These are phyloP conservation scores for Narcine bancroftii DNA, from an alignment of 2,113 vertebrate genomes.

Conservation along the genomic window DNA sequence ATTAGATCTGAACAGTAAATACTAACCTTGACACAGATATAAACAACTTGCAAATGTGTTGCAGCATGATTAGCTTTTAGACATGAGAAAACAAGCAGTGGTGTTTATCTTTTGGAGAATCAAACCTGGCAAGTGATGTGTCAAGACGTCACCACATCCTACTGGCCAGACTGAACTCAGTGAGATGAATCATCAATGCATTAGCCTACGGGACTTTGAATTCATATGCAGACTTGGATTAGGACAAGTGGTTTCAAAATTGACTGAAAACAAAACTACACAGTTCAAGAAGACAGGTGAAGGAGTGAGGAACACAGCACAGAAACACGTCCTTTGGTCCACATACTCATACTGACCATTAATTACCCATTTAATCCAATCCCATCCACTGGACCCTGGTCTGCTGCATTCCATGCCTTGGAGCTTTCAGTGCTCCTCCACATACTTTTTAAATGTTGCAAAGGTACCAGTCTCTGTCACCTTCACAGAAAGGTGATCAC, in stretches of 20 bases:
- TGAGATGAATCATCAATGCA: background rate
- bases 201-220: background rate
- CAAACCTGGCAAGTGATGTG: background rate
- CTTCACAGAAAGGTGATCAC: too few relatives aligned
- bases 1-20: background rate
- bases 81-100: background rate
- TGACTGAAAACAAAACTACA: background rate
- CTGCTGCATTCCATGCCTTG: too few relatives aligned
- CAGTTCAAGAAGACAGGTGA: background rate
- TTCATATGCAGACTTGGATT: background rate
- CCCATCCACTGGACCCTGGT: too few relatives aligned
- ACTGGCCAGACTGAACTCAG: background rate
- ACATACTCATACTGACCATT: too few relatives aligned
- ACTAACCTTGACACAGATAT: background rate
- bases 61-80: background rate
- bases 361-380: too few relatives aligned
- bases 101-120: background rate
- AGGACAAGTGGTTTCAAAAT: background rate
- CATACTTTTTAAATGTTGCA: too few relatives aligned
- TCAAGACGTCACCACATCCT: background rate
- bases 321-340: too few relatives aligned
- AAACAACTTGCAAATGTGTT: background rate
- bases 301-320: too few relatives aligned
- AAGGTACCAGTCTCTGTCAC: too few relatives aligned
- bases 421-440: too few relatives aligned